Conservation (phyloP, 1,140 invertebrate species). For the Ditylenchus dipsaci region DNA sequence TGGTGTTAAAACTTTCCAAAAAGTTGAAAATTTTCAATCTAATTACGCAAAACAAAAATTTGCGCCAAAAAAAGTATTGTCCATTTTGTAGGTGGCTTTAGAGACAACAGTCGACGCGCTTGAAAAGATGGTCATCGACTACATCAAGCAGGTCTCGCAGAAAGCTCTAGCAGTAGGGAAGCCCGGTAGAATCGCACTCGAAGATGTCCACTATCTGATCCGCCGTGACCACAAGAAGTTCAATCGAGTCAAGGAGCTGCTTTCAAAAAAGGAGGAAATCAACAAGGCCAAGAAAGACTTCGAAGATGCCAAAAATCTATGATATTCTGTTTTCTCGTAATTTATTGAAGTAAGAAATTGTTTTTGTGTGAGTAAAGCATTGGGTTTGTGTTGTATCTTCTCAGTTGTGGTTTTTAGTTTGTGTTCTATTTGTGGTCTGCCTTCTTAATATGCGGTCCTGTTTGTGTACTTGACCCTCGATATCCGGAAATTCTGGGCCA, state of each 20-base stretch:
- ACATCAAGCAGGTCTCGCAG: constrained; percentile 62
- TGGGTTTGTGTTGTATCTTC: too few species aligned
- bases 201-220: constrained; percentile 94
- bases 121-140: constrained; percentile 89
- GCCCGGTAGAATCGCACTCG: constrained; percentile 85
- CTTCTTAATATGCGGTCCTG: too few species aligned
- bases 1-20: too few species aligned
- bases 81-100: constrained; percentile 66
- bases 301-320: constrained; percentile 81
- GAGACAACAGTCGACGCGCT: constrained; percentile 94
- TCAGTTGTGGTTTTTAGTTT: too few species aligned
- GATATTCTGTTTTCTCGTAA: not conserved
- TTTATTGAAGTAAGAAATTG: not conserved
- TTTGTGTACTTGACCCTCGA: too few species aligned
- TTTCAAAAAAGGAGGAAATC: constrained; percentile 97
- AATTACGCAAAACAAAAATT: too few species aligned
- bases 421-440: too few species aligned
- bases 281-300: constrained; percentile 97
- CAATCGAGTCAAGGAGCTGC: constrained; percentile 82
- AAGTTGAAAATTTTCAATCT: too few species aligned
- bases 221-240: constrained; percentile 91
- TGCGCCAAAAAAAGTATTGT: too few species aligned
- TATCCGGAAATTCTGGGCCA: too few species aligned
- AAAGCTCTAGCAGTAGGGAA: constrained; percentile 87
- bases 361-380: too few species aligned